These are phyloP conservation scores for Neogobius melanostomus DNA, from an alignment of 2,113 vertebrate species.

Conservation along the genomic window DNA sequence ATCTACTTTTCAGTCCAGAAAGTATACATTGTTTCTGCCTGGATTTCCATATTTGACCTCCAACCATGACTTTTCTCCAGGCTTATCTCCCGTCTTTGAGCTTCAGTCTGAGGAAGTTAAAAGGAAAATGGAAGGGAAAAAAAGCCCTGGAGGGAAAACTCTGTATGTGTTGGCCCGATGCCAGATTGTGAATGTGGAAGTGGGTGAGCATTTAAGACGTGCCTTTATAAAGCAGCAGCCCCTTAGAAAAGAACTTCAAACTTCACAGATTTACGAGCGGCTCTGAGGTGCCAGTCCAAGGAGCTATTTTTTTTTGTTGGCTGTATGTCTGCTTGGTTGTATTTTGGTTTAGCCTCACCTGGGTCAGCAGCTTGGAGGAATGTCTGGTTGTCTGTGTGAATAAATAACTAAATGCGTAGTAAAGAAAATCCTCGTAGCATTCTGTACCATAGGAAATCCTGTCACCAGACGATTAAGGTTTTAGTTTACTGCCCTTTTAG, in stretches of 20 bases:
- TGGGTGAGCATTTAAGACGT: constrained; percentile 28
- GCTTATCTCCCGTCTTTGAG: constrained; percentile 26
- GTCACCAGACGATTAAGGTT: neutral
- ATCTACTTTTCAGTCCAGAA: constrained; percentile 3
- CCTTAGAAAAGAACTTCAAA: constrained; percentile 55
- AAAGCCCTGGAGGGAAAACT: constrained; percentile 30
- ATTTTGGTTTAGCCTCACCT: constrained; percentile 26
- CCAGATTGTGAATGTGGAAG: constrained; percentile 46
- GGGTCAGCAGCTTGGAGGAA: constrained; percentile 28
- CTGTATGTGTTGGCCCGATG: constrained; percentile 41
- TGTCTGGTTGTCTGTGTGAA: constrained; percentile 40
- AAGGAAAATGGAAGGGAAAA: constrained; percentile 33
- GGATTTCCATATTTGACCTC: constrained; percentile 14
- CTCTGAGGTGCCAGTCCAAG: constrained; percentile 49
- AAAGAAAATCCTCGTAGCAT: constrained; percentile 11
- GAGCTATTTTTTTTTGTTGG: constrained; percentile 52
- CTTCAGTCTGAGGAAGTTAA: constrained; percentile 35
- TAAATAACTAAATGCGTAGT: constrained; percentile 38
- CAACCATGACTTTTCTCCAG: constrained; percentile 24
- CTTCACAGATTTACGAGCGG: constrained; percentile 54
- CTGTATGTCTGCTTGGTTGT: constrained; percentile 18
- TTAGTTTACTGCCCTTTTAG: neutral
- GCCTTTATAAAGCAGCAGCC: constrained; percentile 50
- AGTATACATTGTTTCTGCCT: neutral
- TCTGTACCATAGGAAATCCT: neutral